Conservation (phyloP, 2,888 invertebrate species). For the Conomelus anceps region DNA sequence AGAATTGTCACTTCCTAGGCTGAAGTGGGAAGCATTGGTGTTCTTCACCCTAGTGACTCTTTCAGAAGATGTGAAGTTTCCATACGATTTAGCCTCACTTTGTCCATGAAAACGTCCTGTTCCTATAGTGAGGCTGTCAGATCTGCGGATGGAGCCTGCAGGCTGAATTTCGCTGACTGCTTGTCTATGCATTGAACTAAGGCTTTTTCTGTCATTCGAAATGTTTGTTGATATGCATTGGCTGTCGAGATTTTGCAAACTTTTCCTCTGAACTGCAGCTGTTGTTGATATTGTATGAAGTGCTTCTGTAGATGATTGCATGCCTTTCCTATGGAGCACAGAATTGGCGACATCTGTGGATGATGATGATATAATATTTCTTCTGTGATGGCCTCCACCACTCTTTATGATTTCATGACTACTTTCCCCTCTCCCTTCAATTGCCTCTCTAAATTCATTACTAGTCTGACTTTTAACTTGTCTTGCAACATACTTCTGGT, state of each 20-base stretch:
- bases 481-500: conserved; percentile 7
- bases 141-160: conserved; percentile 43
- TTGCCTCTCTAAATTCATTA: conserved; percentile 28
- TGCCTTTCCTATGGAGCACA: conserved; percentile 68
- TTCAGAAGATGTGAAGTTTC: conserved; percentile 57
- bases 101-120: conserved; percentile 59
- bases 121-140: conserved; percentile 65
- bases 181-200: conserved; percentile 71
- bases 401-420: conserved; percentile 30
- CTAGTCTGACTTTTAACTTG: conserved; percentile 30
- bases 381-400: conserved; percentile 54
- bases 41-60: conserved; percentile 49
- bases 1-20: conserved; percentile 55
- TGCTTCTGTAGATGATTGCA: conserved; percentile 61
- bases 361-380: conserved; percentile 62
- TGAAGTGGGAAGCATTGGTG: conserved; percentile 66
- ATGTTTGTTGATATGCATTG: conserved; percentile 47
- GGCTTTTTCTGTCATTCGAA: conserved; percentile 55
- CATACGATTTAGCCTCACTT: conserved; percentile 63
- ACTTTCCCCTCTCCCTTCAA: conserved; percentile 31
- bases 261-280: conserved; percentile 67
- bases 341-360: conserved; percentile 68
- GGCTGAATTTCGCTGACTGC: conserved; percentile 29
- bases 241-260: conserved; percentile 68
- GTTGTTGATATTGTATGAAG: conserved; percentile 61